Evolutionary conservation across 2,797 vertebrate species (phyloP).

Genomic region (Phoebastria nigripes): DNA sequence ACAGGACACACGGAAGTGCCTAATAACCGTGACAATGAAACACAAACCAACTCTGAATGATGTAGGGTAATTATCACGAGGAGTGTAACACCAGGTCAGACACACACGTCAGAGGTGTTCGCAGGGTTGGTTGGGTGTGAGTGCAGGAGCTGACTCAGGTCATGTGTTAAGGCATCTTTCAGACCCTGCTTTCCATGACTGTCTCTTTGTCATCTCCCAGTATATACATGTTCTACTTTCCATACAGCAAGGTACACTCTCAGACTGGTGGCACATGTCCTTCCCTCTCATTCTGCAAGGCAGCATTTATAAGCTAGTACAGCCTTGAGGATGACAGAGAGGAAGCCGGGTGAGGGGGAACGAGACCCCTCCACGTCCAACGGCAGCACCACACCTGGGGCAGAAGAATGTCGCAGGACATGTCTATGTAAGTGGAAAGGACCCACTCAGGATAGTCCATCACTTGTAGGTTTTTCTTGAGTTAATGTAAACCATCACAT

Average conservation of each 20-base stretch:
- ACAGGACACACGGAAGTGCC: neutral
- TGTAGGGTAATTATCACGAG: neutral
- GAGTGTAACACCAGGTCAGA: neutral
- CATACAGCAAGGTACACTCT: neutral
- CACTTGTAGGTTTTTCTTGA: neutral
- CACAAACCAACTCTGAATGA: neutral
- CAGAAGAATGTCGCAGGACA: neutral
- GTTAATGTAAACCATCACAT: neutral
- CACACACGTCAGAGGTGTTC: neutral
- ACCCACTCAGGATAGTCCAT: neutral
- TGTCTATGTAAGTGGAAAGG: fast-evolving
- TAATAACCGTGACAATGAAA: neutral
- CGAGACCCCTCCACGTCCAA: fast-evolving
- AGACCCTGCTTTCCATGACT: neutral
- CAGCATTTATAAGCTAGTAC: neutral
- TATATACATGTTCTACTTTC: fast-evolving
- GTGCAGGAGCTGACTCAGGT: neutral
- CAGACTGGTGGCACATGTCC: neutral
- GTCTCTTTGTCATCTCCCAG: neutral
- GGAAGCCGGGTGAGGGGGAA: neutral
- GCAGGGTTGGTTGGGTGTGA: neutral
- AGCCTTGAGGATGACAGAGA: neutral
- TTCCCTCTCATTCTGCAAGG: neutral
- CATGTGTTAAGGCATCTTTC: neutral
- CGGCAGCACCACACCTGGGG: neutral